Evolutionary conservation across 2,797 vertebrate genomes (phyloP), one percentile per base, ranked within the genome.

Genomic region (Phylloscopus collybita): DNA sequence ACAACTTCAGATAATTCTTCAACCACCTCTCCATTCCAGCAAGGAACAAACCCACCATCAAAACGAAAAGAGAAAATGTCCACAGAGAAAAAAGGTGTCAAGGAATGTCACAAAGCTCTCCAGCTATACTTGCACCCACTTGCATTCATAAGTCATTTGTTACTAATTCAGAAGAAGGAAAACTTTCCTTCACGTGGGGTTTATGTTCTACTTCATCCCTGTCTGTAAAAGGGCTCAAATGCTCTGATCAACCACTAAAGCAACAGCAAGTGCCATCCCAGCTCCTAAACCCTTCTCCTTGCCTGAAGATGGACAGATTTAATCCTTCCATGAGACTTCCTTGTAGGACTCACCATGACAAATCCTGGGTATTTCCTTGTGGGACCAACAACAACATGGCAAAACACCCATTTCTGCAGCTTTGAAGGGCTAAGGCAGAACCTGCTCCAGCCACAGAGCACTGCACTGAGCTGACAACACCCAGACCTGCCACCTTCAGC

Each of bases 1-100:
- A 23, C 26, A 85, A 44, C 36, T 45, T 73, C 0, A 66, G 29
- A 3, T 38, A 57, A 57, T 34, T 42, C 42, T 67, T 88, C 66
- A 29, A 40, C 5, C 25, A 65, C 26, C 15, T 61, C 30, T 34
- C 25, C 9, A 47, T 40, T 66, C 70, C n/a, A 76, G 36, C 64
- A 67, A 45, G 0, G 0, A 88, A 60, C 13, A 17, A 90, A 85
- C 3, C 8, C 50, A 47, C 5, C 1, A 1, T 11, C 22, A 42
- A 80, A 59, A 73, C 1, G 7, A 66, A 59, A 88, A 89, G 27
- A 51, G 32, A 75, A 88, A 81, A 69, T 0, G 1, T 51, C 29
- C 30, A 30, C 1, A 5, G 62, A 75, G 70, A 64, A 64, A 51
- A 49, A 64, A 70, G 72, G 16, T 2, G 1, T 11, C 42, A 27